Conservation (phyloP, 2,113 vertebrate species). For the Limanda limanda region DNA sequence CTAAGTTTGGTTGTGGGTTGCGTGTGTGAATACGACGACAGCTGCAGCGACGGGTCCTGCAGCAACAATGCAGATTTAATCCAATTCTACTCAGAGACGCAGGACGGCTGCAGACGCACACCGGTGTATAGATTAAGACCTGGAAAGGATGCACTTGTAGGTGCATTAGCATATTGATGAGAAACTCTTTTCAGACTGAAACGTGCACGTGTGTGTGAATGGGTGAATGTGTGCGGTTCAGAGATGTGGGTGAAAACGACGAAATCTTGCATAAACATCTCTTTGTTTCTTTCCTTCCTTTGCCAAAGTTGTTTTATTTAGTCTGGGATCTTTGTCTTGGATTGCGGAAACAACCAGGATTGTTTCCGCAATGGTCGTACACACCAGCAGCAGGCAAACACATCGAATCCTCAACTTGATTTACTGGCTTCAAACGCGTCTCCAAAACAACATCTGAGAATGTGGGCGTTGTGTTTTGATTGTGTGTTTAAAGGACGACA, state of each 20-base stretch:
- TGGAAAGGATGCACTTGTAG: slow-evolving; percentile 33
- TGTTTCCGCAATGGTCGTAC: not conserved
- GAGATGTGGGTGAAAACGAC: too few species aligned
- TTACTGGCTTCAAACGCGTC: slow-evolving; percentile 11
- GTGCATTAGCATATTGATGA: slow-evolving; percentile 66
- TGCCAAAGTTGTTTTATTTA: slow-evolving; percentile 29
- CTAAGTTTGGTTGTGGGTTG: not conserved
- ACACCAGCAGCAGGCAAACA: slow-evolving; percentile 12
- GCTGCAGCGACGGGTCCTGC: slow-evolving; percentile 22
- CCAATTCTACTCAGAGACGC: slow-evolving; percentile 3
- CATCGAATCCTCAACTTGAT: slow-evolving; percentile 39
- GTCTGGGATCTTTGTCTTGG: slow-evolving; percentile 56
- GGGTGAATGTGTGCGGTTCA: not conserved
- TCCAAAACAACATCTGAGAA: not conserved
- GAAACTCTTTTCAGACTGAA: slow-evolving; percentile 31
- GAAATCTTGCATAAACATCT: too few species aligned
- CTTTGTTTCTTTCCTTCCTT: too few species aligned
- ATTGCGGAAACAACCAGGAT: slow-evolving; percentile 33
- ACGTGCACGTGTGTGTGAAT: not conserved
- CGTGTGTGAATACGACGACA: slow-evolving; percentile 4
- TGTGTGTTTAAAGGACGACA: slow-evolving; percentile 33
- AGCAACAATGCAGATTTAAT: slow-evolving; percentile 18
- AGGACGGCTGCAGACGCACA: slow-evolving; percentile 8
- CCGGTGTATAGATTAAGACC: slow-evolving; percentile 21
- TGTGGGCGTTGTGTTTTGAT: not conserved